These are phyloP conservation scores for Myotis lucifugus DNA, from an alignment of 2,113 vertebrate genomes.

Conservation along the genomic window DNA sequence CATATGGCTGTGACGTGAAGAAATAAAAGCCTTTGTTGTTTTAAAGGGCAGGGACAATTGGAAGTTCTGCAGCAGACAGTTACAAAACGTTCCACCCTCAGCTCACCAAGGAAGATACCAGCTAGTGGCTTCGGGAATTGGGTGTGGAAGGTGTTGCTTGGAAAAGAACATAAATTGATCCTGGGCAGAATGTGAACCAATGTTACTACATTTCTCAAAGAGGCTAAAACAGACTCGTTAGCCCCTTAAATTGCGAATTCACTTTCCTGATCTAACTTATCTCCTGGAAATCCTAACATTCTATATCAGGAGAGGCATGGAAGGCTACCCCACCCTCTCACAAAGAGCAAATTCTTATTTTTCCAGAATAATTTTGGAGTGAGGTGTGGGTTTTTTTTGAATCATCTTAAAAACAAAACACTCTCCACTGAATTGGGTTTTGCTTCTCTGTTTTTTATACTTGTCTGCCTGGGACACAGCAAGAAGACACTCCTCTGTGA, in stretches of 20 bases:
- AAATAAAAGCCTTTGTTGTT: conserved; percentile 76
- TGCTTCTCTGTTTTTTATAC: background rate
- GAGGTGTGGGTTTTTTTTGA: background rate
- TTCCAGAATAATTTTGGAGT: conserved; percentile 29
- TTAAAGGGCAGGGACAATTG: conserved; percentile 73
- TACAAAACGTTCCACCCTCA: conserved; percentile 78
- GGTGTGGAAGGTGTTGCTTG: conserved; percentile 52
- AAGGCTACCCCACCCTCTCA: background rate
- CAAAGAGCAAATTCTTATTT: conserved; percentile 38
- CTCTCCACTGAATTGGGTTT: background rate
- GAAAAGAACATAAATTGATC: conserved; percentile 62
- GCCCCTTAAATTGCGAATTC: background rate
- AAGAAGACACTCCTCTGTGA: background rate
- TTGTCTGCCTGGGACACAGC: conserved; percentile 1
- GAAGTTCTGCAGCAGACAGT: conserved; percentile 69
- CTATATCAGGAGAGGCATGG: background rate
- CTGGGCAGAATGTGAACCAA: conserved; percentile 45
- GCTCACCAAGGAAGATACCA: conserved; percentile 76
- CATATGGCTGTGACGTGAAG: conserved; percentile 13
- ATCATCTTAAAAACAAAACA: conserved; percentile 1
- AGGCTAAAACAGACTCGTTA: background rate
- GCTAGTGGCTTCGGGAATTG: conserved; percentile 52
- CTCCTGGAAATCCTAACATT: conserved; percentile 40
- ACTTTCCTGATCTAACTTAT: conserved; percentile 7
- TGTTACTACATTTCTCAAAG: background rate